Conservation (phyloP, 2,888 invertebrate genomes). For the Oegoconia quadripuncta region DNA sequence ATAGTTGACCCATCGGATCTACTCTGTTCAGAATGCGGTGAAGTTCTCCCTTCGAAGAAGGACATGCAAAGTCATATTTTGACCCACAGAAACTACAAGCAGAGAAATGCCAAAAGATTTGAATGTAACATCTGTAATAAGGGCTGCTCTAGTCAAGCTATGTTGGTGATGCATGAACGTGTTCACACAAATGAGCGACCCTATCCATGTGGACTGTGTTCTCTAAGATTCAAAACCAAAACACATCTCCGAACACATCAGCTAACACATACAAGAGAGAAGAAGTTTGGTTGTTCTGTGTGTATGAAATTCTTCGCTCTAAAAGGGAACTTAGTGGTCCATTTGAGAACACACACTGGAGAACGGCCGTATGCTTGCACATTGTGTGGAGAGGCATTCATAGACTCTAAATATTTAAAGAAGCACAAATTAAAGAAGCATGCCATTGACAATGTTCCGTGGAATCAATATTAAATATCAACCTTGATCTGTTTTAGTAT, state of each 20-base stretch:
- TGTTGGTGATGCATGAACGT: constrained; percentile 72
- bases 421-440: constrained; percentile 73
- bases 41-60: constrained; percentile 50
- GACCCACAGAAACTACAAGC: constrained; percentile 44
- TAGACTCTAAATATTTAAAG: constrained; percentile 75
- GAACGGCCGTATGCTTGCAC: constrained; percentile 71
- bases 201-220: constrained; percentile 64
- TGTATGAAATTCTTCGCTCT: constrained; percentile 76
- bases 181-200: constrained; percentile 74
- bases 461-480: constrained; percentile 53
- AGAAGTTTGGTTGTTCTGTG: constrained; percentile 73
- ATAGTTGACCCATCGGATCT: constrained; percentile 52
- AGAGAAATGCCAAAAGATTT: constrained; percentile 53
- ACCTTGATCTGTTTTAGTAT: too few relatives aligned
- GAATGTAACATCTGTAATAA: constrained; percentile 66
- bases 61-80: constrained; percentile 53
- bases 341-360: constrained; percentile 72
- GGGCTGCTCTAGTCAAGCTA: constrained; percentile 68
- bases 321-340: constrained; percentile 73
- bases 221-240: constrained; percentile 69
- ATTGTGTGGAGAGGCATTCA: constrained; percentile 68
- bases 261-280: constrained; percentile 71
- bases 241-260: constrained; percentile 73
- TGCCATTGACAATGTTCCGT: constrained; percentile 59
- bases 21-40: constrained; percentile 60